Percentiles rank a stretch among this genome's conserved stretches.
Conservation (phyloP, 1,140 invertebrate species). For the Ylistrum balloti region DNA sequence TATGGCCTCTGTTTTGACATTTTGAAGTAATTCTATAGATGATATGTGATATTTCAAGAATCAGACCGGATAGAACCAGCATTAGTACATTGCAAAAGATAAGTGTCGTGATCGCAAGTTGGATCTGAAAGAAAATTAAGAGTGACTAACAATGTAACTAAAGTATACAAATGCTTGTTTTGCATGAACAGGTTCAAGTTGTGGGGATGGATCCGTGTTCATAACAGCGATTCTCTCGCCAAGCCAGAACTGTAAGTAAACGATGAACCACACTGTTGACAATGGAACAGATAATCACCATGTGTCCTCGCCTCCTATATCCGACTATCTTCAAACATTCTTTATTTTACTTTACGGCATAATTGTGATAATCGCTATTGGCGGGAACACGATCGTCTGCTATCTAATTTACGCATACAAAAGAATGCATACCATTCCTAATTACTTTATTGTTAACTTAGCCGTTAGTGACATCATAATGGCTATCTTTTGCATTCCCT, state of each 20-base stretch:
- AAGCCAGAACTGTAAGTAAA: neutral
- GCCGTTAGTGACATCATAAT: constrained; percentile 97
- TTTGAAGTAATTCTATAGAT: too few relatives aligned
- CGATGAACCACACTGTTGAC: constrained; percentile 24
- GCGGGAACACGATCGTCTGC: constrained; percentile 95
- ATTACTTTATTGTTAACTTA: constrained; percentile 97
- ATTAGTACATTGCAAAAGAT: too few relatives aligned
- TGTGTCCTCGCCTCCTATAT: constrained; percentile 60
- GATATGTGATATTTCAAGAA: too few relatives aligned
- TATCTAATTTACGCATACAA: constrained; percentile 90
- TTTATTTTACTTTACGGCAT: constrained; percentile 75
- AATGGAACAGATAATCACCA: constrained; percentile 51
- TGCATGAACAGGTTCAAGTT: neutral
- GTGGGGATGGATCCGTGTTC: neutral
- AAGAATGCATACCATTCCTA: constrained; percentile 95
- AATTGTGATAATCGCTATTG: constrained; percentile 82
- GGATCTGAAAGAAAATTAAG: neutral
- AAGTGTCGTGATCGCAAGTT: too few relatives aligned
- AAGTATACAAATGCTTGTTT: neutral
- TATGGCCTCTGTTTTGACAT: too few relatives aligned
- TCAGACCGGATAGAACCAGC: too few relatives aligned
- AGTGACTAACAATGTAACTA: too few relatives aligned
- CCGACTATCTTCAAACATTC: constrained; percentile 66
- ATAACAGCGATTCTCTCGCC: neutral
- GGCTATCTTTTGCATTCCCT: constrained; percentile 95